A percentile compares a stretch with the other conserved stretches of the same genome.
phyloP scores from a whole-genome alignment of 1,140 invertebrate species.

The Apis florea region DNA sequence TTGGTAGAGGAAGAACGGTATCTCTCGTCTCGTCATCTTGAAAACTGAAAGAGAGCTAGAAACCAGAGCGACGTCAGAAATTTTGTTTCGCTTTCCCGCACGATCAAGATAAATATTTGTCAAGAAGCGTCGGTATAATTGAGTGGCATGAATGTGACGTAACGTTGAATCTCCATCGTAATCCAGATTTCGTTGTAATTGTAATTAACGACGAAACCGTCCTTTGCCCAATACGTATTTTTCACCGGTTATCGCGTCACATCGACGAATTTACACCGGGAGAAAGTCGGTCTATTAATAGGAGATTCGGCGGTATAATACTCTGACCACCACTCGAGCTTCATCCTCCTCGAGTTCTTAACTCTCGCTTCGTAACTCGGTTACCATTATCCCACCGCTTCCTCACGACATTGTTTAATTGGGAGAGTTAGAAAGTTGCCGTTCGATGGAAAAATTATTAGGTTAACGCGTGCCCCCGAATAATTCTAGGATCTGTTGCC shows the following conservation, averaged over 20 bases:
- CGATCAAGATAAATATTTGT: not conserved
- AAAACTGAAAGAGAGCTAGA: too few relatives aligned
- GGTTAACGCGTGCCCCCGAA: constrained; percentile 30
- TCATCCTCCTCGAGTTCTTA: constrained; percentile 28
- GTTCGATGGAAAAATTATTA: not conserved
- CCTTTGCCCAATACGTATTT: not conserved
- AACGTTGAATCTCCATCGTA: not conserved
- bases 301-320: constrained; percentile 56
- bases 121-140: not conserved
- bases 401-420: constrained; percentile 44
- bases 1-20: constrained; percentile 33
- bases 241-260: constrained; percentile 47
- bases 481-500: constrained; percentile 73
- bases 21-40: too few relatives aligned
- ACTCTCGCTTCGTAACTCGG: not conserved
- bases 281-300: constrained; percentile 68
- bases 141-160: not conserved
- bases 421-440: constrained; percentile 47
- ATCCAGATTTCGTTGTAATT: constrained; percentile 1
- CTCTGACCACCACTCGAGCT: constrained; percentile 43
- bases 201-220: constrained; percentile 7
- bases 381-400: not conserved
- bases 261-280: constrained; percentile 52
- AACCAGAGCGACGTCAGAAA: not conserved
- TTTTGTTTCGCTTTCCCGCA: not conserved